Evolutionary conservation across 2,888 invertebrate species (phyloP).

Genomic region (Melanargia galathea): DNA sequence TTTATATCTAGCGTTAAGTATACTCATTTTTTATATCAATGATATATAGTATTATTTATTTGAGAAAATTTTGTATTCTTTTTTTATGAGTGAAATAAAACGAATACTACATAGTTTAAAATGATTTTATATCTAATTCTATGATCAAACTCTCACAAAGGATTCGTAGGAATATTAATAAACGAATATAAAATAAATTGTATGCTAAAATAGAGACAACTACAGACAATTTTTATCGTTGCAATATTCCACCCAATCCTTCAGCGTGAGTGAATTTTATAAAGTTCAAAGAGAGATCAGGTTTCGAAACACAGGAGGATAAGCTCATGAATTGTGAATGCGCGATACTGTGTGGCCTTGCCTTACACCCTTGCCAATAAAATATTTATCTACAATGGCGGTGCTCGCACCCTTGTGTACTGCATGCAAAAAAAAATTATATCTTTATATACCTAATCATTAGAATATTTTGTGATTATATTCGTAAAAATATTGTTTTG

Average conservation of each 20-base stretch:
- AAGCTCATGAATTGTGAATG: constrained; percentile 59
- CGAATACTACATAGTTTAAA: constrained; percentile 62
- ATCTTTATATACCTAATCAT: too few relatives aligned
- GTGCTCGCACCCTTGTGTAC: too few relatives aligned
- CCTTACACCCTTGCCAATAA: neutral
- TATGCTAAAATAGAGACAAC: constrained; percentile 24
- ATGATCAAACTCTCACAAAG: constrained; percentile 68
- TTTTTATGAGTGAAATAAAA: constrained; percentile 44
- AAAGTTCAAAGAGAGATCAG: constrained; percentile 78
- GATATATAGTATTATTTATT: constrained; percentile 54
- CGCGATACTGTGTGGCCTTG: constrained; percentile 44
- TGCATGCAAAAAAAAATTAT: too few relatives aligned
- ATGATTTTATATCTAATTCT: constrained; percentile 72
- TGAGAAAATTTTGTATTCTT: constrained; percentile 46
- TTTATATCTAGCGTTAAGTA: constrained; percentile 54
- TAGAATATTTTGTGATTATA: too few relatives aligned
- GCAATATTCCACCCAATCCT: constrained; percentile 59
- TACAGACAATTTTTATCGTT: constrained; percentile 34
- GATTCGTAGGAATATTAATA: constrained; percentile 52
- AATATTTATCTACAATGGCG: too few relatives aligned
- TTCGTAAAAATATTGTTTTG: too few relatives aligned
- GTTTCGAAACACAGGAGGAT: constrained; percentile 51
- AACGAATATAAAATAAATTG: constrained; percentile 30
- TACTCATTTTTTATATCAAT: constrained; percentile 47
- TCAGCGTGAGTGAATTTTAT: constrained; percentile 63